Evolutionary conservation across 2,113 vertebrate genomes (phyloP), one percentile per base, ranked within the genome.

Genomic region (Lanius collurio): DNA sequence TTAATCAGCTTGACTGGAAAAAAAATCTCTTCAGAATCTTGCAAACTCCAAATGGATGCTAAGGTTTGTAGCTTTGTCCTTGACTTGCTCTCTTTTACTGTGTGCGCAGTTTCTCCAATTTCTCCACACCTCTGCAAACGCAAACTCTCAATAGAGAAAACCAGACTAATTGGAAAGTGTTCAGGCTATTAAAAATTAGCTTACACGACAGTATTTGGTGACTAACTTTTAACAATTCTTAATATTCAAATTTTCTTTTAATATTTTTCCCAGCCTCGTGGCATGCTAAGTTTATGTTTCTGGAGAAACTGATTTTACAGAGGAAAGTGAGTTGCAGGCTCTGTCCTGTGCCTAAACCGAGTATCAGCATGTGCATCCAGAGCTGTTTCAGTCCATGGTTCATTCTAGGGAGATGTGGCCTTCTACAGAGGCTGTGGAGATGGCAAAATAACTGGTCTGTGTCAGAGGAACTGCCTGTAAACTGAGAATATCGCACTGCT

Each of bases 1-100:
- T 94, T 94, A 89, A 95, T 95, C 92, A 91, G 93, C n/a, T 55
- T 94, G 92, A 64, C 63, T 63, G 26, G 27, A 26, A 65, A 70
- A 78, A 91, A 73, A 44, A 44, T 65, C 59, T 62, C 27, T 23
- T 20, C 3, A 47, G 59, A 95, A 90, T 81, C 79, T 86, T 92
- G 39, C 47, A 78, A 92, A 94, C 89, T 90, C 69, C 64, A 15
- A 83, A 69, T 63, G 87, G 62, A 31, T 0, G 2, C 9, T 50
- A 26, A 83, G 39, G 83, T 85, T 74, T 88, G 88, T 83, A 16
- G 89, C 79, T 87, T 69, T 89, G 94, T 81, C 95, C 96, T 97
- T 96, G 93, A 75, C 80, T 90, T 63, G 73, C 30, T 95, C 52
- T 83, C 31, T 55, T 88, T 60, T 69, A 71, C 47, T 42, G 14